These are phyloP conservation scores for Halcyon senegalensis DNA, from an alignment of 2,113 vertebrate genomes.

Conservation along the genomic window DNA sequence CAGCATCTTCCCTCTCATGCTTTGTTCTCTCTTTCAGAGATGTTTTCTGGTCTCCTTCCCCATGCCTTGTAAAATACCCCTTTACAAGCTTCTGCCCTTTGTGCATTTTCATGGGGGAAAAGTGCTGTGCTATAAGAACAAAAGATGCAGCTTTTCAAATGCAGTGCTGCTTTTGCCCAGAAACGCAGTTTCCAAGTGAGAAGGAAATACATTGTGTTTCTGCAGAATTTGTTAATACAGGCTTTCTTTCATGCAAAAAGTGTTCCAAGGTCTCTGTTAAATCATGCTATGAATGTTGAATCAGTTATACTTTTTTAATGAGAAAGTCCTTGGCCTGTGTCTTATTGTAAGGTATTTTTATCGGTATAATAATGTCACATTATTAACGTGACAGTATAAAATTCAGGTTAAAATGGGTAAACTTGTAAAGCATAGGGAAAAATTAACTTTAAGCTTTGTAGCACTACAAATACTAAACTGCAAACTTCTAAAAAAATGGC, in stretches of 20 bases:
- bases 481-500: not conserved
- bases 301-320: not conserved
- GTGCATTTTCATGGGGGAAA: not conserved
- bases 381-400: not conserved
- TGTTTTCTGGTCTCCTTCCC: not conserved
- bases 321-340: not conserved
- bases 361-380: not conserved
- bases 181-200: not conserved
- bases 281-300: not conserved
- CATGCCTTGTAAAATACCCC: not conserved
- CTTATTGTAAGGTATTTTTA: not conserved
- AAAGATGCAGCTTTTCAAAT: not conserved
- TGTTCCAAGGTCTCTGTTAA: not conserved
- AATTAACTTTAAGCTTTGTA: not conserved
- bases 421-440: not conserved
- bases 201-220: not conserved
- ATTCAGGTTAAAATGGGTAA: not conserved
- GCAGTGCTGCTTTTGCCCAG: not conserved
- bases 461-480: not conserved
- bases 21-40: not conserved
- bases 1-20: rapidly evolving
- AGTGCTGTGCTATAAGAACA: not conserved
- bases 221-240: not conserved
- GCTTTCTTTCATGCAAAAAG: not conserved
- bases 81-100: not conserved